These are phyloP conservation scores for Cygnus buccinator DNA, from an alignment of 2,113 vertebrate species.

Conservation along the genomic window DNA sequence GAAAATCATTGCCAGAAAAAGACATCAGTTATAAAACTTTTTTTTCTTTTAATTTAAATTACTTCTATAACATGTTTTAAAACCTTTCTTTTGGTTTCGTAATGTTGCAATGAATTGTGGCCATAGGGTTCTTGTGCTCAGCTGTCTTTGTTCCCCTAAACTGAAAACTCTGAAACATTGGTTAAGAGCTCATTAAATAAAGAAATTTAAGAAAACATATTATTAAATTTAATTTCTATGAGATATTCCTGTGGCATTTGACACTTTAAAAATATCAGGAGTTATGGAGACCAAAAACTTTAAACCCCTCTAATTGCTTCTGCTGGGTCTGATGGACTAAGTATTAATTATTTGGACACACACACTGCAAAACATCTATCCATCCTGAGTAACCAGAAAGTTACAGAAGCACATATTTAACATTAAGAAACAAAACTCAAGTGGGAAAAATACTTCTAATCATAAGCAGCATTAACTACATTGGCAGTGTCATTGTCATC, in stretches of 20 bases:
- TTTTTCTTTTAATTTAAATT: background rate
- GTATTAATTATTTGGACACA: background rate
- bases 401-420: background rate
- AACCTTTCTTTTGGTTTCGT: background rate
- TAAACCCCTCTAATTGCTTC: background rate
- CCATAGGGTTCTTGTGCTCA: background rate
- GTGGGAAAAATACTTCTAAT: background rate
- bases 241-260: background rate
- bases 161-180: background rate
- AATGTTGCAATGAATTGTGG: background rate
- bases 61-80: background rate
- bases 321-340: background rate
- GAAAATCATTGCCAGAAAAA: background rate
- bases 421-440: background rate
- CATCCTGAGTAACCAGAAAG: background rate
- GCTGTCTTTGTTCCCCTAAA: background rate
- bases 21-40: background rate
- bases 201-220: background rate
- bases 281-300: background rate
- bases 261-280: background rate
- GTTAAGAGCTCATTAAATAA: background rate
- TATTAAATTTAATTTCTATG: background rate
- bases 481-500: background rate
- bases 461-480: background rate
- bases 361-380: background rate